Evolutionary conservation across 2,888 invertebrate species (phyloP), one percentile per base, ranked within the genome.

Genomic region (Pollenia griseotomentosa): DNA sequence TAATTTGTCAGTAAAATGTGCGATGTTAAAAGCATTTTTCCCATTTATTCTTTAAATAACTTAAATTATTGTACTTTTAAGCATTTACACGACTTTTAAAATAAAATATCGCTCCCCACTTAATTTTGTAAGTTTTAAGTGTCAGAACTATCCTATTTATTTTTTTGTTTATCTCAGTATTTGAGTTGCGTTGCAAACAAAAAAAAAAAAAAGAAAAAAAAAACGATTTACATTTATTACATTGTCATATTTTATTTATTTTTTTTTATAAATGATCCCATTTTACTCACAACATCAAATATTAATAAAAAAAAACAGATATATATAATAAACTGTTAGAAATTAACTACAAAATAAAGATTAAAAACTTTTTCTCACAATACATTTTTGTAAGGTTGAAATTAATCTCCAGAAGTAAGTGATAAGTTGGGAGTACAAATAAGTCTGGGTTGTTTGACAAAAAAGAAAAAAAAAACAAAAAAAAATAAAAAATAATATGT

Each of bases 301-400:
- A 83, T 42, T 53, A 73, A 74, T 70, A 59, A 77, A 71, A 75
- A 66, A 53, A 81, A 81, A 11, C 33, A 77, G 53, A 81, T 79
- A 80, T 73, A 33, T 82, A 81, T 71, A 86, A 84, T 84, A 87
- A 84, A 87, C 77, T 82, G 87, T 87, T 87, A 84, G 84, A 63
- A 78, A 78, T 80, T 87, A 84, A 81, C 71, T 66, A 84, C 23
- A 87, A 80, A 46, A 48, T 4, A 66, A 66, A 48, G 48, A 57
- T 11, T 16, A 14, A 33, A 11, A n/a, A 14, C 42, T 40, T 61
- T n/a, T 40, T 65, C 46, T 57, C 14, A 33, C 4, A 33, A 33
- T 33, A 33, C 33, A 33, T 57, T 57, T 57, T 23, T 3, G 2
- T 0, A 9, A 57, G 57, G 12, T 57, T 14, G 7, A 16, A 14